Base-by-base conservation (phyloP, 2,797 vertebrate species). In the Lacerta agilis region DNA sequence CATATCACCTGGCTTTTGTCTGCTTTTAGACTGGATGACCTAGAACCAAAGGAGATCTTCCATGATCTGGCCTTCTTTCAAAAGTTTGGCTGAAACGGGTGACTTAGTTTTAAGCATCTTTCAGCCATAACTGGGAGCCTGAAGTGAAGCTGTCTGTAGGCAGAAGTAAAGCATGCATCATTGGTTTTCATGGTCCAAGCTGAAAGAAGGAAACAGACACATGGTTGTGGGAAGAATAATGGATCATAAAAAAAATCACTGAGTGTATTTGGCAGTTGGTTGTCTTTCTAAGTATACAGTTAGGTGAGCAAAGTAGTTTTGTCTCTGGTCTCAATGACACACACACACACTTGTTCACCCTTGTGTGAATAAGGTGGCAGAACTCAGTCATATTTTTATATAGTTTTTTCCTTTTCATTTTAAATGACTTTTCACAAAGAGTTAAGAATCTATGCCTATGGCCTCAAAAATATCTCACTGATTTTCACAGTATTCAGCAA, bases 401-500 rank as follows among this genome's bases (percentile, higher is more conserved):
- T 1, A 6, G 6, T 2, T 4, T 33, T 33, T 10, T 29, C 29
- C 25, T 0, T 3, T 83, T 11, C 23, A 2, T 27, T 81, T 90
- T 72, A 55, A 9, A 25, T 0, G 0, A 15, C 29, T 13, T 0
- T 76, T 55, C 38, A 58, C 2, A 80, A 86, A 71, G 8, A 55
- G 88, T 0, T 83, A 80, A 86, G 49, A 88, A 69, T 0, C 6
- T 18, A 6, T 2, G 3, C 1, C 33, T 49, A 8, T 3, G 38
- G 20, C 8, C 43, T 29, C 72, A 67, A 75, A 90, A 90, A 20
- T 29, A 3, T 27, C 67, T 89, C 81, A 90, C 41, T 82, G 8
- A 43, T 91, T 79, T 79, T 88, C 49, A 69, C 87, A 69, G 27
- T 90, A 84, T 92, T 85, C 88, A 69, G 29, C 89, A 0, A 15